Evolutionary conservation across 2,113 vertebrate genomes (phyloP).

Genomic region (Microtus ochrogaster): DNA sequence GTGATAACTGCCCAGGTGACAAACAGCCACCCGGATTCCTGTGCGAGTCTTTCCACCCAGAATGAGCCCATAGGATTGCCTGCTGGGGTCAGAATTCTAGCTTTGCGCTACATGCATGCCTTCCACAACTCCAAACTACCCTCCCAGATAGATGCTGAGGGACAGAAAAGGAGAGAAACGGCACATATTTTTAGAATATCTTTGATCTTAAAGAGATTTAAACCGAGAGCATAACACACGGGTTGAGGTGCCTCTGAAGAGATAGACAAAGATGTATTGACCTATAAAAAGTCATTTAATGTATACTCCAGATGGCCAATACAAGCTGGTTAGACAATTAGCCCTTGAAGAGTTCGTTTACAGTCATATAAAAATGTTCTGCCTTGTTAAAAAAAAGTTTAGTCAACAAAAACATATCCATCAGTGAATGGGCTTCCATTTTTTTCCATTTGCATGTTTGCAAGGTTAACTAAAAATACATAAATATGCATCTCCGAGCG

Average conservation of each 20-base stretch:
- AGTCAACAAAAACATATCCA: constrained; percentile 78
- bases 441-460: constrained; percentile 46
- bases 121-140: background rate
- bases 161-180: background rate
- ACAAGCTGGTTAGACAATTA: constrained; percentile 80
- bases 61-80: background rate
- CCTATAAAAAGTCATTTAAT: constrained; percentile 75
- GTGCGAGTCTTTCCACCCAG: background rate
- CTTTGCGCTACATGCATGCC: background rate
- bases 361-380: constrained; percentile 78
- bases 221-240: background rate
- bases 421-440: constrained; percentile 75
- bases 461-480: constrained; percentile 72
- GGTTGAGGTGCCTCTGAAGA: constrained; percentile 4
- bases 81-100: background rate
- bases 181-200: background rate
- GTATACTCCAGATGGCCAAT: constrained; percentile 75
- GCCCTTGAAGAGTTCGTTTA: constrained; percentile 84
- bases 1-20: background rate
- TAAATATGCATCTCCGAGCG: constrained; percentile 14
- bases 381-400: constrained; percentile 74
- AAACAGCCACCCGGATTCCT: background rate
- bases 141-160: background rate
- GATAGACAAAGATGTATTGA: constrained; percentile 71
- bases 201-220: constrained; percentile 2